Evolutionary conservation across 2,888 invertebrate genomes (phyloP), one percentile per base, ranked within the genome.

Genomic region (Drosophila glabriapex): DNA sequence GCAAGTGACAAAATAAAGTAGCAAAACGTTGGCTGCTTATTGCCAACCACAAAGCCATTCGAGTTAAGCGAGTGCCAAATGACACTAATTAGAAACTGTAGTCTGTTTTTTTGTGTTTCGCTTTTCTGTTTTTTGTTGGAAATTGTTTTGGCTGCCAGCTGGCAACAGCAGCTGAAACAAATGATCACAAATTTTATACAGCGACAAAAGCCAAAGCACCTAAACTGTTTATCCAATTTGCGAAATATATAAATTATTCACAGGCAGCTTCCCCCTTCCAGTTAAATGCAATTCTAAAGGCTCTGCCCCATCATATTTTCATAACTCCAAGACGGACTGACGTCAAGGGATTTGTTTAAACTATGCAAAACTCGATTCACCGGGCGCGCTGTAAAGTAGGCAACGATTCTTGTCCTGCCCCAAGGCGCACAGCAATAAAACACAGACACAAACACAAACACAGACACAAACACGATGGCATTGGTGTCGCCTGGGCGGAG

Each of bases 381-480:
- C 70, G 76, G 75, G 73, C 79, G 73, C 68, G 80, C 80, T 77
- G 74, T 62, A 82, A 82, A 91, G 87, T 89, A 86, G 90, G 75
- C 90, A 83, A 84, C 80, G 60, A 80, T 82, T 90, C 75, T 78
- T 83, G 81, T 81, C 71, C 68, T 80, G 82, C 79, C 87, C 89
- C 86, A 82, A 90, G 88, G 89, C 86, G 85, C 80, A 76, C 73
- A 85, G 83, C 86, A 83, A 91, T 91, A 91, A 91, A 91, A 84
- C 79, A 89, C 89, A 54, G 31, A 52, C 28, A 50, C 49, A 49
- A n/a, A 35, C 54, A 37, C 37, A 90, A 81, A 72, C 84, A 46
- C 80, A 49, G 49, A 35, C 37, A 37, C 37, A 90, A 81, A 70
- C 82, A 41, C 81, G 41, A 54, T 71, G 64, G 35, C 58, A 81